Percentiles rank a stretch among this genome's conserved stretches.
Conservation (phyloP, 1,140 invertebrate genomes). For the Cheumatopsyche charites region DNA sequence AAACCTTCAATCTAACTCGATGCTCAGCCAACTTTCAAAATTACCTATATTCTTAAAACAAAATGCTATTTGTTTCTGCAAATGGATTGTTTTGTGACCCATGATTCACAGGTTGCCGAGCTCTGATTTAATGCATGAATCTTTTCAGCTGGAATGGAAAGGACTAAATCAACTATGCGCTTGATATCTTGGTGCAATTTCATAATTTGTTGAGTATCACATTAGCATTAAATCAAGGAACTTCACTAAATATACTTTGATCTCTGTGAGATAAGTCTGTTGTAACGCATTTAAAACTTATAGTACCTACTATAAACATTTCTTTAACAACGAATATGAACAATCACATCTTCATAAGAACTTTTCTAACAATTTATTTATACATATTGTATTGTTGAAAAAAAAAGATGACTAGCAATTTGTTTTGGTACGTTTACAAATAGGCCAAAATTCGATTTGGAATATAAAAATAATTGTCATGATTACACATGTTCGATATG, state of each 20-base stretch:
- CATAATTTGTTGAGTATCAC: not conserved
- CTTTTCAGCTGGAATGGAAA: conserved; percentile 11
- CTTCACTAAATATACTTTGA: not conserved
- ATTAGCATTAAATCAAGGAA: conserved; percentile 10
- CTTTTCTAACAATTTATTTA: not conserved
- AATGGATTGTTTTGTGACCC: no score
- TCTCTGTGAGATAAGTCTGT: not conserved
- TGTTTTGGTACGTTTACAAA: not conserved
- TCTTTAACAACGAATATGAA: conserved; percentile 7
- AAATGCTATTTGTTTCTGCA: not conserved
- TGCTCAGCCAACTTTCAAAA: no score
- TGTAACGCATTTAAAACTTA: not conserved
- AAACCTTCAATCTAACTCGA: no score
- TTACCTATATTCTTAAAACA: no score
- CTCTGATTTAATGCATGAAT: no score
- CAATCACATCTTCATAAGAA: conserved; percentile 18
- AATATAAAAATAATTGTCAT: not conserved
- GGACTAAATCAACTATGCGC: not conserved
- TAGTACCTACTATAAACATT: no score
- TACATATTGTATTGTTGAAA: conserved; percentile 3
- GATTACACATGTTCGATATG: not conserved
- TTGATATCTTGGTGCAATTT: no score
- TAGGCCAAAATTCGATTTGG: not conserved
- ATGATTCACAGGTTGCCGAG: no score
- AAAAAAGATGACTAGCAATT: not conserved